Base-by-base conservation (phyloP, 2,888 invertebrate species). In the Argynnis bischoffii region DNA sequence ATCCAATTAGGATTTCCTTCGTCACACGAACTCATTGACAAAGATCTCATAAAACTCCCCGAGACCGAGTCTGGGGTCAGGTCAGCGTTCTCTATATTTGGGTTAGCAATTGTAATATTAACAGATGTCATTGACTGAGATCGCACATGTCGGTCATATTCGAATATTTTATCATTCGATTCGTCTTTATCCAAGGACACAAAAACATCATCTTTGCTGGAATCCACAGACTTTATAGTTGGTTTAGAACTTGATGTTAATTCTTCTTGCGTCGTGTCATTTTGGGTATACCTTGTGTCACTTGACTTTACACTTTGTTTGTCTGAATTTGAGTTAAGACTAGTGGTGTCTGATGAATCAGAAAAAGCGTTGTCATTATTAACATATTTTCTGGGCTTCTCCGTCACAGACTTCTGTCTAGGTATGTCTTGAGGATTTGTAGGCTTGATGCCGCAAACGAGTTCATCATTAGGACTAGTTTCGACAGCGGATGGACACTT, bases 401-500 rank as follows among this genome's bases (percentile, higher is more conserved):
- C 84, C 16, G 75, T 81, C 4, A 76, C 75, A 50, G 78, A 72
- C 76, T 85, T 85, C 55, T 73, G 71, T 50, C 69, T 69, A 1
- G 77, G 77, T 61, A 85, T 85, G 71, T 84, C 82, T 75, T 83
- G 86, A 11, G 81, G 76, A 71, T 81, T 81, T 2, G 77, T 79
- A 53, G 78, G 82, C 82, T 83, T 89, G 72, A 81, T 90, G 14
- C 78, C 79, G 71, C 81, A 79, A 26, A 79, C 87, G 59, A 89
- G 73, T 74, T 93, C 94, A 4, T 92, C 91, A 72, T 82, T 90
- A 5, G 92, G 88, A 72, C 89, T 88, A 59, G 95, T 95, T 78
- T 96, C 95, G 51, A 95, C 90, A 6, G 96, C 95, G 16, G 95
- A 95, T 16, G 98, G 97, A 81, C 98, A 97, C 87, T 96, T 97